These are phyloP conservation scores for Ifrita kowaldi DNA, from an alignment of 2,113 vertebrate species.

Conservation along the genomic window DNA sequence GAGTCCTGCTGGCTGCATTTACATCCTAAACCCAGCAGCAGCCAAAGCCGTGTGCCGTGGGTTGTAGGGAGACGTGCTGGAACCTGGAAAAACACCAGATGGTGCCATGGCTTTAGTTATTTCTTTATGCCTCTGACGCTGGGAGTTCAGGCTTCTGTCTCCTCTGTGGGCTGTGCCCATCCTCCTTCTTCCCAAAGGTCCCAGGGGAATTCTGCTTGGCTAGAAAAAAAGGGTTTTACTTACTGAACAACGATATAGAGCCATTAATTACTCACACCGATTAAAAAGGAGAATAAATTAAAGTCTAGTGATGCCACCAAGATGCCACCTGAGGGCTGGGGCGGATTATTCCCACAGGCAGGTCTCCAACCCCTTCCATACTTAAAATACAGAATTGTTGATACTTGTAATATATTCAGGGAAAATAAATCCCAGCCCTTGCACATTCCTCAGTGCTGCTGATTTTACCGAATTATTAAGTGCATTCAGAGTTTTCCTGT, in stretches of 20 bases:
- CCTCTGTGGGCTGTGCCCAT: background rate
- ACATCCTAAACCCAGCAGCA: background rate
- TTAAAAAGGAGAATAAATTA: background rate
- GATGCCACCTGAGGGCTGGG: background rate
- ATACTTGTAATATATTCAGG: background rate
- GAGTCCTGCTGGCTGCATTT: background rate
- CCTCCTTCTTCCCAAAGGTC: background rate
- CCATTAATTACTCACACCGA: background rate
- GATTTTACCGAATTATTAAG: fast-evolving
- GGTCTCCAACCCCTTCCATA: background rate
- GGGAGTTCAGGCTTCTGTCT: background rate
- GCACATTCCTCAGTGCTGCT: background rate
- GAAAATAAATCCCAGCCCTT: background rate
- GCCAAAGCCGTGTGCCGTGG: background rate
- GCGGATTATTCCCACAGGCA: background rate
- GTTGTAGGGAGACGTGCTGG: background rate
- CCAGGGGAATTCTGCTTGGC: background rate
- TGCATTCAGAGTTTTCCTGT: background rate
- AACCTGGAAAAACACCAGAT: background rate
- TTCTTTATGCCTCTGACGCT: background rate
- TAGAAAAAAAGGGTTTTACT: background rate
- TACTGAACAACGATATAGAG: background rate
- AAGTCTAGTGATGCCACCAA: background rate
- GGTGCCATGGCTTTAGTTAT: background rate
- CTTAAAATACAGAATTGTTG: background rate